phyloP scores from a whole-genome alignment of 1,140 invertebrate genomes.

The Eriocheir sinensis region DNA sequence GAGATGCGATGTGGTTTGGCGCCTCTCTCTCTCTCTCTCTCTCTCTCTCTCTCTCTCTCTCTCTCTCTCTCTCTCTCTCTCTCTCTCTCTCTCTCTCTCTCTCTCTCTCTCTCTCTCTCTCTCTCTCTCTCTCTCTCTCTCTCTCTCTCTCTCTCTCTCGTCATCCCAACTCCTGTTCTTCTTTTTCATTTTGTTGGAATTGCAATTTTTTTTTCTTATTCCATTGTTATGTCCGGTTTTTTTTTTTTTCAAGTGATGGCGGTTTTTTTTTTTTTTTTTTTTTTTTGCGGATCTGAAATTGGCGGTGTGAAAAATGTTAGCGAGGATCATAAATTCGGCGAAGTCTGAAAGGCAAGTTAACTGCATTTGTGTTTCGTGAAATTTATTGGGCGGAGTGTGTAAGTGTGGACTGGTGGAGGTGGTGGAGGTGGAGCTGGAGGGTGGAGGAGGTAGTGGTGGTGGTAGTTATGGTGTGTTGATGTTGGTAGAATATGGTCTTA shows the following conservation, averaged over 20 bases:
- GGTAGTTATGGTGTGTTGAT: no score
- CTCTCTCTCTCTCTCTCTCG: no score
- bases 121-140: no score
- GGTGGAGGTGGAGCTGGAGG: no score
- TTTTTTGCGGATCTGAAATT: constrained; percentile 14
- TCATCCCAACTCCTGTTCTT: neutral
- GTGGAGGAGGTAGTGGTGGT: neutral
- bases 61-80: no score
- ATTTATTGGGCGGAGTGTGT: neutral
- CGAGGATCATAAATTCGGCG: neutral
- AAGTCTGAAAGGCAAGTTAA: constrained; percentile 24
- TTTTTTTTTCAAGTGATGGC: neutral
- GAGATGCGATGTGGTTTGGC: constrained; percentile 3
- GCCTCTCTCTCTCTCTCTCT: no score
- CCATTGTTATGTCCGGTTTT: neutral
- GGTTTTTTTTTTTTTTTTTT: neutral
- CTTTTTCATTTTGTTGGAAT: neutral
- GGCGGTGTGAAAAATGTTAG: neutral
- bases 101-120: no score
- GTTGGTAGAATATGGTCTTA: no score
- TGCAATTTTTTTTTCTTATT: constrained; percentile 17
- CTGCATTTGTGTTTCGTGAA: neutral
- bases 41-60: no score
- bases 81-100: no score
- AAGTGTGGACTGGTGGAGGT: neutral